A percentile compares a stretch with the other conserved stretches of the same genome.
These are phyloP conservation scores for Netelia fuscicornis DNA, from an alignment of 2,888 invertebrate species.

Conservation along the genomic window DNA sequence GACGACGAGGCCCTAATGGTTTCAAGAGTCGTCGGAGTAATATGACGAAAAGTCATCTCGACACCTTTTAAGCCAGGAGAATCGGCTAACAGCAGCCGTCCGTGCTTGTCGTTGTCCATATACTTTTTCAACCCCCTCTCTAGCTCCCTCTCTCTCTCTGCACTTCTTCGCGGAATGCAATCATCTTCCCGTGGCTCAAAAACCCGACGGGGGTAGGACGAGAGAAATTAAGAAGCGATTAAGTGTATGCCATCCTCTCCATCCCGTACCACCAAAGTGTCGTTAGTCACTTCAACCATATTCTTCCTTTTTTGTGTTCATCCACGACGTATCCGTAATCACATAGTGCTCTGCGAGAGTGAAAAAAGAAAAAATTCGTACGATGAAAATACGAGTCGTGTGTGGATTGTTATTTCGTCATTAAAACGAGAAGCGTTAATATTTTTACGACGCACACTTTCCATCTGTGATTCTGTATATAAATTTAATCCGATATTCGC, in stretches of 20 bases:
- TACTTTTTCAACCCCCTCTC: slow-evolving; percentile 44
- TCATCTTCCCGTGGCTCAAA: slow-evolving; percentile 38
- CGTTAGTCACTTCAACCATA: slow-evolving; percentile 59
- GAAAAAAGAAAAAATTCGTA: background rate
- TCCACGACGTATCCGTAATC: background rate
- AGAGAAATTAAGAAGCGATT: slow-evolving; percentile 66
- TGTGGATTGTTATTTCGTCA: background rate
- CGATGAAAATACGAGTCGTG: background rate
- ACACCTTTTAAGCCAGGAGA: slow-evolving; percentile 80
- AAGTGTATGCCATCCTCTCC: slow-evolving; percentile 67
- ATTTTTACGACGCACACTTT: too few relatives aligned
- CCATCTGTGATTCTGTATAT: background rate
- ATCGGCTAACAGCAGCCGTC: slow-evolving; percentile 37
- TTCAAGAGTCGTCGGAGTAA: slow-evolving; percentile 75
- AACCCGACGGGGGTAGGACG: background rate
- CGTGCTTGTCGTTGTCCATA: slow-evolving; percentile 48
- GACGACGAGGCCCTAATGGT: slow-evolving; percentile 76
- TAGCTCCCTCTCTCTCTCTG: slow-evolving; percentile 37
- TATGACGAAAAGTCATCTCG: slow-evolving; percentile 80
- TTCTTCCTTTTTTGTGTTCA: slow-evolving; percentile 38
- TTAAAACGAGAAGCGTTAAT: background rate
- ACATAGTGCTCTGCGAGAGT: background rate
- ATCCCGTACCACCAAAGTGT: slow-evolving; percentile 4
- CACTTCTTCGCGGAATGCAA: slow-evolving; percentile 48
- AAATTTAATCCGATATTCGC: background rate